Evolutionary conservation across 2,797 vertebrate genomes (phyloP).

Genomic region (Falco concolor): DNA sequence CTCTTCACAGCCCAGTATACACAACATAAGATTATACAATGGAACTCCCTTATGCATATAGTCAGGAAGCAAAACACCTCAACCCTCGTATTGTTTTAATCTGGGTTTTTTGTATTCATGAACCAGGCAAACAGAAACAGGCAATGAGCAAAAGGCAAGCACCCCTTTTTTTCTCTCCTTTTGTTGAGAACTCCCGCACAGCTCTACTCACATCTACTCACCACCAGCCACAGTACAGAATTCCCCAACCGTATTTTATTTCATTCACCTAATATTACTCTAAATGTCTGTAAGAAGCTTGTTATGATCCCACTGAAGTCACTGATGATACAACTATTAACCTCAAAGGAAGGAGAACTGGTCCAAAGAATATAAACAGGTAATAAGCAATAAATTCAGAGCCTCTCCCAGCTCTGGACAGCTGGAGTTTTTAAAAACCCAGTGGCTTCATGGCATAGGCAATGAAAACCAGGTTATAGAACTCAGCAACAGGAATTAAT

Average conservation of each 20-base stretch:
- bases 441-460: background rate
- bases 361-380: background rate
- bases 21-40: background rate
- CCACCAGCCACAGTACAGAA: background rate
- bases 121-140: background rate
- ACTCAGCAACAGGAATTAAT: conserved; percentile 48
- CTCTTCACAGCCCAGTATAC: background rate
- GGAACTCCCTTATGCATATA: background rate
- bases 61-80: background rate
- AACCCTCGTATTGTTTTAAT: background rate
- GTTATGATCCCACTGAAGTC: background rate
- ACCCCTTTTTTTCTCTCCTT: background rate
- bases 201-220: background rate
- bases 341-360: background rate
- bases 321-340: background rate
- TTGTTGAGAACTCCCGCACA: background rate
- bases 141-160: background rate
- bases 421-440: background rate
- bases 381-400: background rate
- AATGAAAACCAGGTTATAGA: conserved; percentile 28
- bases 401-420: background rate
- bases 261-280: background rate
- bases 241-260: background rate
- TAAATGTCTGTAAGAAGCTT: background rate
- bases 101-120: background rate